Base-by-base conservation (phyloP, 2,888 invertebrate species). In the Chromoteleia sp. region DNA sequence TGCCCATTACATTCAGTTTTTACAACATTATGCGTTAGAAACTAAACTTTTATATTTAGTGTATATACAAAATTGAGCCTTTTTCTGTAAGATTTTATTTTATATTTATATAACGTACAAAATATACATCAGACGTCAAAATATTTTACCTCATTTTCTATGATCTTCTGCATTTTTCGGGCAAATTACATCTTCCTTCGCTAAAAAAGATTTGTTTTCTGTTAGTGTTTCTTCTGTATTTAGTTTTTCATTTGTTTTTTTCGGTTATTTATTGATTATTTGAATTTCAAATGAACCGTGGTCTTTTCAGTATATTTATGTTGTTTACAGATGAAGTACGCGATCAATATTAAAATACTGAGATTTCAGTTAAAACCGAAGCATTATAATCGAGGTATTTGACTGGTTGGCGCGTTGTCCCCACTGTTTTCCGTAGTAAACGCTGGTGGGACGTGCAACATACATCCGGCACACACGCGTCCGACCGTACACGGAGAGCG, bases 381-480 rank as follows among this genome's bases (percentile, higher is more conserved):
- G 36, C 36, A 54, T 61, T 70, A 25, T 63, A 45, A 68, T 63
- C 54, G 36, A 17, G 6, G 14, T 19, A 68, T 59, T 70, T 70
- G 52, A 76, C 68, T 70, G 70, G 58, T 39, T 70, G 48, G 56
- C 67, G 76, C 48, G 41, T 76, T 67, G 74, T 81, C 59, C 77
- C 43, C 8, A 30, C 56, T 52, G 50, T 78, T 82, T 78, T 78
- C 43, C 70, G 52, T 59, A 43, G 82, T 82, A 77, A 78, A 82
- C 74, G 77, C 65, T 78, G 54, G 54, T 81, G 56, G 71, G 41
- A 82, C 82, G 82, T 82, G 82, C 74, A 68, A 74, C 83, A 59
- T 76, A 70, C 59, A 80, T 71, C 56, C 50, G 65, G 77, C 41
- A 58, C 54, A 82, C 79, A 78, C 81, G 79, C 78, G 73, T 73